A percentile compares a stretch with the other conserved stretches of the same genome.
Conservation (phyloP, 2,888 invertebrate genomes). For the Cataglyphis altisquamis region DNA sequence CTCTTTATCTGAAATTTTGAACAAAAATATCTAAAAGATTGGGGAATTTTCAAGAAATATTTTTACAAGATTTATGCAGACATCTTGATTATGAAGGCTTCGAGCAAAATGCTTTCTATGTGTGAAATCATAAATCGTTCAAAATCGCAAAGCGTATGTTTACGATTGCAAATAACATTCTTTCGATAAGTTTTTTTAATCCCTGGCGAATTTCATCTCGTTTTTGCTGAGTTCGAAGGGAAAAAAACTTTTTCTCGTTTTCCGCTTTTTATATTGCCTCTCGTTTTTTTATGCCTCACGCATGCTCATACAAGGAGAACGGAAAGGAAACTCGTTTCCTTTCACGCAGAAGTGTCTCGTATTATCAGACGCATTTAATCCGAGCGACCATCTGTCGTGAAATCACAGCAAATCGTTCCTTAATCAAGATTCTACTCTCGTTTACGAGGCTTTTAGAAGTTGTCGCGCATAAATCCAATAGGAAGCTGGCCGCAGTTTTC, state of each 20-base stretch:
- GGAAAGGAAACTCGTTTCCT: neutral
- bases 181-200: conserved; percentile 27
- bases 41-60: no score
- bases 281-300: neutral
- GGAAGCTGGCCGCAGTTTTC: neutral
- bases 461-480: conserved; percentile 66
- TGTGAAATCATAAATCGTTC: conserved; percentile 12
- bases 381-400: conserved; percentile 15
- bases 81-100: neutral
- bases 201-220: neutral
- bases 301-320: neutral
- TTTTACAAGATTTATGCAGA: no score
- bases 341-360: conserved; percentile 47
- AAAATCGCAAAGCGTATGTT: conserved; percentile 10
- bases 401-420: conserved; percentile 59
- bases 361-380: conserved; percentile 52
- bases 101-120: neutral
- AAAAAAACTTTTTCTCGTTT: neutral
- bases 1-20: no score
- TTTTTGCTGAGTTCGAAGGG: neutral
- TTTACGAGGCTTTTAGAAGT: conserved; percentile 66
- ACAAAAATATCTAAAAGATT: no score
- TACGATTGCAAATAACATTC: conserved; percentile 3
- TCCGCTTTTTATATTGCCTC: neutral
- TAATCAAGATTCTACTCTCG: conserved; percentile 62